phyloP scores from a whole-genome alignment of 2,797 vertebrate genomes.

The Phylloscopus collybita region DNA sequence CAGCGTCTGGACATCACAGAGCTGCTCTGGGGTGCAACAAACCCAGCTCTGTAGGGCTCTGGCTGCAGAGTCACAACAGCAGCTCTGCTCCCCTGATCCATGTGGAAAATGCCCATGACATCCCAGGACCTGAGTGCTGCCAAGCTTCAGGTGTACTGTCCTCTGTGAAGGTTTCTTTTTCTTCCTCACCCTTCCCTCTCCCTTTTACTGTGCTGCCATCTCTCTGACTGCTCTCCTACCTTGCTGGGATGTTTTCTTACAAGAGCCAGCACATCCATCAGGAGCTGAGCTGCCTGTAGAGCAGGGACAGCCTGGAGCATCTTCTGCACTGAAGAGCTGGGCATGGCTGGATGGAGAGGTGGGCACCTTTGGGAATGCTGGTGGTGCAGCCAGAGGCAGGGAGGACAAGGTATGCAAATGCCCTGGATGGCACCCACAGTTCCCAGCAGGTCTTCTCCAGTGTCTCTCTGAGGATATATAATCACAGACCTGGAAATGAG shows the following conservation, averaged over 20 bases:
- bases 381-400: background rate
- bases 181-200: background rate
- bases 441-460: background rate
- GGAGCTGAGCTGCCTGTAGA: background rate
- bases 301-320: background rate
- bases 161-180: background rate
- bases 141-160: background rate
- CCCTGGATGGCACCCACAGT: background rate
- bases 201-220: background rate
- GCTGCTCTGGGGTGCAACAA: background rate
- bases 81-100: background rate
- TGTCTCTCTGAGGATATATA: background rate
- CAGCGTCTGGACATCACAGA: background rate
- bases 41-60: background rate
- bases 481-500: background rate
- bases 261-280: accelerated
- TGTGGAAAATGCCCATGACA: background rate
- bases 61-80: accelerated
- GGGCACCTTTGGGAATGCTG: background rate
- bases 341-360: background rate
- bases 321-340: background rate
- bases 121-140: background rate
- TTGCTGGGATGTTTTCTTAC: background rate
- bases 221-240: background rate
- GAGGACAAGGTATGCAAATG: accelerated